Evolutionary conservation across 2,888 invertebrate species (phyloP).

Genomic region (Papilio gigon): DNA sequence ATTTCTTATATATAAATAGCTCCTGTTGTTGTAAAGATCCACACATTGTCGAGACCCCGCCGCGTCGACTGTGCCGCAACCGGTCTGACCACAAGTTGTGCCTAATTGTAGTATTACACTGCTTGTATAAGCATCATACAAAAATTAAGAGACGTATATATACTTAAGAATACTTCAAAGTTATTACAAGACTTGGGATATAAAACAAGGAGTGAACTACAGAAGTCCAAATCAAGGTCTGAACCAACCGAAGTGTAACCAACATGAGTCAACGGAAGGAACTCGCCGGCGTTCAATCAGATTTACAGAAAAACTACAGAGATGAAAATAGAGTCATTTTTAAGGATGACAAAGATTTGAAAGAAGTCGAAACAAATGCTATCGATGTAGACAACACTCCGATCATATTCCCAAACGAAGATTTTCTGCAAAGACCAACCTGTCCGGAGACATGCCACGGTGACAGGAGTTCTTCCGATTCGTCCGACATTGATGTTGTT

Average conservation of each 20-base stretch:
- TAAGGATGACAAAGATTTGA: not conserved
- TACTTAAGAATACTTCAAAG: not conserved
- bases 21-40: not conserved
- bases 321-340: not conserved
- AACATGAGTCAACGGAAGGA: not conserved
- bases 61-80: not conserved
- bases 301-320: not conserved
- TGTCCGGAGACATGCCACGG: not conserved
- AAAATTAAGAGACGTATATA: not conserved
- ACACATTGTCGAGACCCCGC: not conserved
- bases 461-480: conserved; percentile 1
- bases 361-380: not conserved
- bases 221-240: not conserved
- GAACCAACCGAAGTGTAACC: not conserved
- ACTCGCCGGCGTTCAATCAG: not conserved
- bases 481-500: not conserved
- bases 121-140: too few relatives aligned
- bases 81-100: not conserved
- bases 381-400: not conserved
- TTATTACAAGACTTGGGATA: not conserved
- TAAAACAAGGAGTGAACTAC: not conserved
- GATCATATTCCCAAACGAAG: not conserved
- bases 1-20: not conserved
- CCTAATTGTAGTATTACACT: too few relatives aligned
- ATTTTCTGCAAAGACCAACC: not conserved